Evolutionary conservation across 2,888 invertebrate species (phyloP).

Genomic region (Drosophila tripunctata): DNA sequence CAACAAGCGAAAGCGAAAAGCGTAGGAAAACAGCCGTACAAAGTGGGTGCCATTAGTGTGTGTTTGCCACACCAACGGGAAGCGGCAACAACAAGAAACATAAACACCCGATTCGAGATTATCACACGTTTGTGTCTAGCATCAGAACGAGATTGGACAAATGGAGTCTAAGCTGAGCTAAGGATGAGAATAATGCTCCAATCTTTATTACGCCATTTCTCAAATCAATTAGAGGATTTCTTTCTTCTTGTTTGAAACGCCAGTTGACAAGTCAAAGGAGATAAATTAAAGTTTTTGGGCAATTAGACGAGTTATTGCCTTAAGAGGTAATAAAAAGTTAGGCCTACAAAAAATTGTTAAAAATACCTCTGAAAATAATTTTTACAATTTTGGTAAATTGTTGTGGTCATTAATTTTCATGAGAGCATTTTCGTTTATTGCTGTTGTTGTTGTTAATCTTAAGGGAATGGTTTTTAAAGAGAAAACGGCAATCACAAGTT

Average conservation of each 20-base stretch:
- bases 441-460: too few relatives aligned
- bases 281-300: constrained; percentile 11
- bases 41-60: constrained; percentile 72
- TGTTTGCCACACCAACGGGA: constrained; percentile 40
- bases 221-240: constrained; percentile 54
- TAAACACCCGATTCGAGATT: constrained; percentile 45
- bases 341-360: neutral
- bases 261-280: constrained; percentile 26
- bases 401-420: too few relatives aligned
- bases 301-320: constrained; percentile 25
- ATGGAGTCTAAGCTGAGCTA: neutral
- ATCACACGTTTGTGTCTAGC: constrained; percentile 50
- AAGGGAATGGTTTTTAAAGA: too few relatives aligned
- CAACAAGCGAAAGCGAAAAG: constrained; percentile 39
- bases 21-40: constrained; percentile 53
- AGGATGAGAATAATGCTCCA: neutral
- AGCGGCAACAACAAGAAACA: constrained; percentile 3
- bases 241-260: constrained; percentile 2
- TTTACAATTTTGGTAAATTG: too few relatives aligned
- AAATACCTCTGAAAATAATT: too few relatives aligned
- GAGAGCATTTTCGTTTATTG: too few relatives aligned
- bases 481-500: too few relatives aligned
- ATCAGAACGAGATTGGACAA: constrained; percentile 1
- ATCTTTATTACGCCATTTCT: constrained; percentile 43
- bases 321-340: constrained; percentile 21